phyloP scores from a whole-genome alignment of 2,888 invertebrate genomes.

The Pseudanteris insignis region DNA sequence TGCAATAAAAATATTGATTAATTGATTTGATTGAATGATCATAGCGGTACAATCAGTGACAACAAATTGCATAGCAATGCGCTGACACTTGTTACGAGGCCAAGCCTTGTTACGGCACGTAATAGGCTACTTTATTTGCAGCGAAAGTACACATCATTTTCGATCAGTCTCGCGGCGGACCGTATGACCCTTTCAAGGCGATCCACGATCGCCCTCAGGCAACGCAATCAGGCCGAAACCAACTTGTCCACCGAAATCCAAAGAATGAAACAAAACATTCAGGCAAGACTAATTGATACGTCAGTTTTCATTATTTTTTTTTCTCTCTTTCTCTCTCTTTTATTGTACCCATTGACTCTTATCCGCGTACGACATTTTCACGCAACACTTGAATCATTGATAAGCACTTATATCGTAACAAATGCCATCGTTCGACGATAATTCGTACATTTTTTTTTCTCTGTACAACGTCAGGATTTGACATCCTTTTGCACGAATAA shows the following conservation, averaged over 20 bases:
- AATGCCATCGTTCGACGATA: neutral
- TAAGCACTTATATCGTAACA: neutral
- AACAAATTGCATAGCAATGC: slow-evolving; percentile 10
- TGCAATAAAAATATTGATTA: too few species aligned
- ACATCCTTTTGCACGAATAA: slow-evolving; percentile 60
- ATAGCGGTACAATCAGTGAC: slow-evolving; percentile 8
- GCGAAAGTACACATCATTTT: slow-evolving; percentile 60
- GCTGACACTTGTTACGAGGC: slow-evolving; percentile 8
- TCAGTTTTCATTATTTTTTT: neutral
- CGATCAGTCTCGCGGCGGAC: slow-evolving; percentile 59
- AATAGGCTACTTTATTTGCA: slow-evolving; percentile 44
- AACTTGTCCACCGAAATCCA: slow-evolving; percentile 57
- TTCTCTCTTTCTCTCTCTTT: too few species aligned
- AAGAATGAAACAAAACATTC: slow-evolving; percentile 59
- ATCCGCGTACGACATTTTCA: too few species aligned
- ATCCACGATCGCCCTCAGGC: slow-evolving; percentile 55
- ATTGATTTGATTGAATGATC: too few species aligned
- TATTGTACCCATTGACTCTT: neutral
- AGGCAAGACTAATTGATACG: slow-evolving; percentile 51
- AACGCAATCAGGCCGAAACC: slow-evolving; percentile 60
- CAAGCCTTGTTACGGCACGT: slow-evolving; percentile 6
- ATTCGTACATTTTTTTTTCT: too few species aligned
- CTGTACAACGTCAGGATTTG: slow-evolving; percentile 51
- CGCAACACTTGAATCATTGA: neutral
- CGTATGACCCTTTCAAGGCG: slow-evolving; percentile 57